Conservation (phyloP, 2,797 vertebrate species). For the Sphaeramia orbicularis region DNA sequence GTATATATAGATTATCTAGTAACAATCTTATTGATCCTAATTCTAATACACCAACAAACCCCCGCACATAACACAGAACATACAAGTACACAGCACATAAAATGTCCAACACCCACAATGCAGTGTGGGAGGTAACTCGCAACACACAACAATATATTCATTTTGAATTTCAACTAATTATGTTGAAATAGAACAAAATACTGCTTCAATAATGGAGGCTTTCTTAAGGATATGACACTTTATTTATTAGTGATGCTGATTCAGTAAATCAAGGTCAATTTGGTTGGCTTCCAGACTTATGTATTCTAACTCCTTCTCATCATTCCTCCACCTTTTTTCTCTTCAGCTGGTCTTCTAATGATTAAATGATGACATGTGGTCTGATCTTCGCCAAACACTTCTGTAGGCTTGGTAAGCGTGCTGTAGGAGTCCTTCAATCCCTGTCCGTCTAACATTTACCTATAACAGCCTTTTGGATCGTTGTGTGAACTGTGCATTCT, state of each 20-base stretch:
- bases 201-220: constrained; percentile 68
- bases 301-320: background rate
- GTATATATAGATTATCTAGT: too few species aligned
- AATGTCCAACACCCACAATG: too few species aligned
- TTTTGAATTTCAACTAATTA: background rate
- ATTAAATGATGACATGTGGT: constrained; percentile 38
- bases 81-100: too few species aligned
- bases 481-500: background rate
- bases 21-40: too few species aligned
- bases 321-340: constrained; percentile 6
- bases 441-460: constrained; percentile 16
- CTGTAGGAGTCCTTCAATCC: background rate
- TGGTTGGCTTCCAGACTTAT: constrained; percentile 15
- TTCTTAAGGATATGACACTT: constrained; percentile 24
- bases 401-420: background rate
- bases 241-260: constrained; percentile 46
- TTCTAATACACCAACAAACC: too few species aligned
- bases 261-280: constrained; percentile 57
- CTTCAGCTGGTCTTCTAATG: constrained; percentile 29
- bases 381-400: constrained; percentile 17
- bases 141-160: too few species aligned
- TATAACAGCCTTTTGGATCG: constrained; percentile 21
- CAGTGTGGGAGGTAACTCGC: too few species aligned
- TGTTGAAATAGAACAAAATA: background rate
- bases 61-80: too few species aligned